Evolutionary conservation across 2,888 invertebrate genomes (phyloP), one percentile per base, ranked within the genome.

Genomic region (Eustalomyia histrio): DNA sequence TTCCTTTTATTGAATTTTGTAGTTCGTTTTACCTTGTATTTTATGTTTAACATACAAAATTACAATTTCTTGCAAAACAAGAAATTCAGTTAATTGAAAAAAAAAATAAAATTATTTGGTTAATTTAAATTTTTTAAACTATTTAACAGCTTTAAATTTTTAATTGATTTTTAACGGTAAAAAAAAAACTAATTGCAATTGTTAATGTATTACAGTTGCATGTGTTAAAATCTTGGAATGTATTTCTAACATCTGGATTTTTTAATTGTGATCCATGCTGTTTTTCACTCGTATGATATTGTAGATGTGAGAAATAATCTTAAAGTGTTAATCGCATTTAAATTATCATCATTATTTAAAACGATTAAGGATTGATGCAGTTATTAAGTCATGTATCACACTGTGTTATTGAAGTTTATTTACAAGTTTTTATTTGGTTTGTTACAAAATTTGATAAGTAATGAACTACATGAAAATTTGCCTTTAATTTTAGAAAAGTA

Each of bases 1-100:
- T 76, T 76, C 76, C 68, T 76, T 76, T 76, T 69, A 63, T 69
- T 76, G 76, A 69, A 61, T 65, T 8, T 43, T 61, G 18, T 39
- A 35, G 43, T 47, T 52, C 18, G 12, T 6, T 47, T 47, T 14
- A n/a, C 43, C n/a, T 47, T 47, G 43, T n/a, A 47, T n/a, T 2
- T n/a, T 47, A n/a, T 47, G 43, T 4, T 47, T 47, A 14, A n/a
- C 43, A 47, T 47, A n/a, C 14, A 47, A 47, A 47, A 47, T 47
- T 47, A n/a, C 14, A 47, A 39, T 39, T 39, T 47, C 43, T 47
- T 47, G 43, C 14, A 47, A 47, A n/a, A 7, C n/a, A 6, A 47
- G 43, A 47, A n/a, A 47, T 47, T 29, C 6, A 29, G 7, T 6
- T 29, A 6, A 6, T 29, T 29, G 3, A 29, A 29, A 29, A 3